Evolutionary conservation across 2,888 invertebrate genomes (phyloP).

Genomic region (Rhabditoides inermis): DNA sequence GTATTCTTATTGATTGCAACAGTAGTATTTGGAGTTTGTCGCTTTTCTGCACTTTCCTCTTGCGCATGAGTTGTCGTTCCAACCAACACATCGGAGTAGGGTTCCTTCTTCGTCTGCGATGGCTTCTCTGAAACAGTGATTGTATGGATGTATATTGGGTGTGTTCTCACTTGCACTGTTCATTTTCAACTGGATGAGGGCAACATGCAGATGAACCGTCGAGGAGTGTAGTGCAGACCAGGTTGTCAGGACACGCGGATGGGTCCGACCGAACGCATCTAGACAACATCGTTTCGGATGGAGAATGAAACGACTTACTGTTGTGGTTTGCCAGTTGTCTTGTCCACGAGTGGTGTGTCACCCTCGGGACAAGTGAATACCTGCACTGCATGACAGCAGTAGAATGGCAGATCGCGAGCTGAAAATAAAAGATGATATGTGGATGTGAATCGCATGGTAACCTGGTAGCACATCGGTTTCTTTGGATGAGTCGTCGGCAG

Average conservation of each 20-base stretch:
- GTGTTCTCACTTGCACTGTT: too few relatives aligned
- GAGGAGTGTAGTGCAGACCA: conserved; percentile 19
- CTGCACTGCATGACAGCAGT: conserved; percentile 34
- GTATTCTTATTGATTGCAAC: too few relatives aligned
- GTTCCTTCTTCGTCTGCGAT: conserved; percentile 17
- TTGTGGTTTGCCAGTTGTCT: conserved; percentile 15
- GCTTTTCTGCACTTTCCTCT: conserved; percentile 30
- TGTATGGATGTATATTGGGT: too few relatives aligned
- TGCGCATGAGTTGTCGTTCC: conserved; percentile 27
- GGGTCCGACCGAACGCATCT: conserved; percentile 23
- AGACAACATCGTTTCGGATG: neutral
- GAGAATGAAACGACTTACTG: neutral
- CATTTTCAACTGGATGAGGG: too few relatives aligned
- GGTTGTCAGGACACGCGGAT: conserved; percentile 26
- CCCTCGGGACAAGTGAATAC: conserved; percentile 33
- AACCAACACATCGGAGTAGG: conserved; percentile 15
- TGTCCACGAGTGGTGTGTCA: conserved; percentile 15
- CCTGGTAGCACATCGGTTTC: too few relatives aligned
- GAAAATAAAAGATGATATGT: too few relatives aligned
- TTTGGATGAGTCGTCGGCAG: conserved; percentile 22
- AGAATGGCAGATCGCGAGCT: too few relatives aligned
- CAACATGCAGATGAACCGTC: conserved; percentile 32
- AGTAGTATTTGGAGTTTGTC: too few relatives aligned
- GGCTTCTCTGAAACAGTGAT: conserved; percentile 26
- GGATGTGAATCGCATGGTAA: too few relatives aligned